Base-by-base conservation (phyloP, 2,888 invertebrate species). In the Silvanus unidentatus region DNA sequence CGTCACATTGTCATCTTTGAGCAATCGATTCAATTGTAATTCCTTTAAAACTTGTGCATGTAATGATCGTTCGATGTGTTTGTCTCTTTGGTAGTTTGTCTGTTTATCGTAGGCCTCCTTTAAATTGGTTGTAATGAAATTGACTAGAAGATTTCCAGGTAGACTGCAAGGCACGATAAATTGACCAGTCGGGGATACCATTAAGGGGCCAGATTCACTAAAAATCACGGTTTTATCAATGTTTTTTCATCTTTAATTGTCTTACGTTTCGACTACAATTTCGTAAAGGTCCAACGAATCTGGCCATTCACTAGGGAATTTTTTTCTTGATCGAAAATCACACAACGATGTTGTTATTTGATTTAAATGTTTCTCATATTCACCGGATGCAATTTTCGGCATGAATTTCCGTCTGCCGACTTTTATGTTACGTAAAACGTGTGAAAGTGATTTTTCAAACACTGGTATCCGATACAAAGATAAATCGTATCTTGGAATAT, bases 161-260 rank as follows among this genome's bases (percentile, higher is more conserved):
- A 94, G 89, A 0, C 93, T 90, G 0, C 92, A 86, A 10, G 96
- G 95, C 1, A 91, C 87, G 49, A 94, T 89, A 62, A 95, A 87
- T 73, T 95, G 93, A 2, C 95, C 96, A 2, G 91, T 91, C 0
- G 93, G 93, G 9, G 92, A 92, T 16, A 96, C 78, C 88, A 93
- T 94, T 44, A 96, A 66, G 0, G 95, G 95, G 1, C 95, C 95
- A 2, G 94, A 88, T 69, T 93, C 94, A 14, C 94, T 94, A 73
- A 12, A 29, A 15, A 44, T 16, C 39, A 34, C 12, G 45, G 35
- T 32, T 27, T 32, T 40, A 42, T 5, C 22, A 22, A 22, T 22
- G 3, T 22, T 8, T 22, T 22, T 32, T 5, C 32, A 12, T 8
- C 3, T 9, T 11, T 8, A 32, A 11, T 4, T 8, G 43, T 44